phyloP scores from a whole-genome alignment of 2,797 vertebrate species.

The Danio aesculapii region DNA sequence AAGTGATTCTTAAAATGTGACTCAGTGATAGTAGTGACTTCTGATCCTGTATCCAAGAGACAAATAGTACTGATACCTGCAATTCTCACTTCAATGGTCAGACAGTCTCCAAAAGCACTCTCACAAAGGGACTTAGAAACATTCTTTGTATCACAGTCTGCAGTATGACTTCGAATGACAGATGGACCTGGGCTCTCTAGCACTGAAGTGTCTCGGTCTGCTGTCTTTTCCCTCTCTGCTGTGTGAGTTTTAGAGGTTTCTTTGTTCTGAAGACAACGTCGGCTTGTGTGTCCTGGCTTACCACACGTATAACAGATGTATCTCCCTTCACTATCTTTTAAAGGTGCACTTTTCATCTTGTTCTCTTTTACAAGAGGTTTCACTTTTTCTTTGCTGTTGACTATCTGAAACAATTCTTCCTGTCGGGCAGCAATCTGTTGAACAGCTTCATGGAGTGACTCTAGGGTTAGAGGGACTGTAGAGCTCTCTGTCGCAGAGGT shows the following conservation, averaged over 20 bases:
- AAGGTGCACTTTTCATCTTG: background rate
- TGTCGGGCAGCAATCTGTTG: constrained; percentile 40
- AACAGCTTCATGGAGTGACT: constrained; percentile 42
- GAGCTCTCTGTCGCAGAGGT: background rate
- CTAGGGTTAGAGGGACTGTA: background rate
- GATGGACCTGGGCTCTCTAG: background rate
- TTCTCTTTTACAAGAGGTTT: background rate
- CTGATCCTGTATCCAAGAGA: constrained; percentile 42
- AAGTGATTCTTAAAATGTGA: constrained; percentile 6
- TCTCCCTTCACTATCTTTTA: constrained; percentile 32
- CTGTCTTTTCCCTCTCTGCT: background rate
- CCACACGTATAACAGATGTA: constrained; percentile 39
- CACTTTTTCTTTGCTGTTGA: background rate
- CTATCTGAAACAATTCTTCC: constrained; percentile 44
- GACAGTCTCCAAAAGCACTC: constrained; percentile 37
- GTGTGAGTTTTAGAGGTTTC: background rate
- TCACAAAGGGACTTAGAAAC: background rate
- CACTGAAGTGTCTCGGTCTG: background rate
- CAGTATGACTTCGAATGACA: background rate
- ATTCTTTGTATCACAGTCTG: background rate
- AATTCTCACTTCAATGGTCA: constrained; percentile 22
- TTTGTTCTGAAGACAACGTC: background rate
- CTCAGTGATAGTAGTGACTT: constrained; percentile 42
- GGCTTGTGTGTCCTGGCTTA: constrained; percentile 44
- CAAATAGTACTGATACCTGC: constrained; percentile 2